These are phyloP conservation scores for Tachina lurida DNA, from an alignment of 2,888 invertebrate species.

Conservation along the genomic window DNA sequence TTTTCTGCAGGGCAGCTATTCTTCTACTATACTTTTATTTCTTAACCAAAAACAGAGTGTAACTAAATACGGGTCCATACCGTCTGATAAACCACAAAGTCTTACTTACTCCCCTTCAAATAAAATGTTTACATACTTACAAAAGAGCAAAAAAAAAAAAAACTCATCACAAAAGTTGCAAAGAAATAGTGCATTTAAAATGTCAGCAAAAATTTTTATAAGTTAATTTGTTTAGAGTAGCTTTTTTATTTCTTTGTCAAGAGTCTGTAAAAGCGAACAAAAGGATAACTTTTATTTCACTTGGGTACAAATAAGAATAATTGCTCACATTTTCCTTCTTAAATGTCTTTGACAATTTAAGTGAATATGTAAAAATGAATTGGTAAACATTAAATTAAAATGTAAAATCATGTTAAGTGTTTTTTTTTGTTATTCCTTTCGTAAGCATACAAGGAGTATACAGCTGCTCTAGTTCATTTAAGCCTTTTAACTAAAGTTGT, in stretches of 20 bases:
- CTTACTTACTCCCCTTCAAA: no score
- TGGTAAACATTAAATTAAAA: neutral
- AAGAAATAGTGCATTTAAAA: conserved; percentile 58
- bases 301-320: conserved; percentile 2
- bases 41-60: no score
- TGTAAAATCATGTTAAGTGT: neutral
- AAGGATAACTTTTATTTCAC: conserved; percentile 1
- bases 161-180: conserved; percentile 14
- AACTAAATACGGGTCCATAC: neutral
- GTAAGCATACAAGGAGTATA: neutral
- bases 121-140: neutral
- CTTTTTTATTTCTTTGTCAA: neutral
- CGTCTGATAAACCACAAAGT: neutral
- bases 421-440: neutral
- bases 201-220: conserved; percentile 60
- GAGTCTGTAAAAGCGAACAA: neutral
- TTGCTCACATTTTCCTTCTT: neutral
- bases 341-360: conserved; percentile 6
- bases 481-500: conserved; percentile 3
- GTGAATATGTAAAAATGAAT: neutral
- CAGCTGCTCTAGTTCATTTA: neutral
- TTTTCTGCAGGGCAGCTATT: no score
- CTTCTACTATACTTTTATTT: no score
- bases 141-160: neutral
- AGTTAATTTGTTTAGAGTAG: conserved; percentile 67